A percentile compares a stretch with the other conserved stretches of the same genome.
Evolutionary conservation across 2,888 invertebrate species (phyloP).

Genomic region (Trichopoda pennipes): DNA sequence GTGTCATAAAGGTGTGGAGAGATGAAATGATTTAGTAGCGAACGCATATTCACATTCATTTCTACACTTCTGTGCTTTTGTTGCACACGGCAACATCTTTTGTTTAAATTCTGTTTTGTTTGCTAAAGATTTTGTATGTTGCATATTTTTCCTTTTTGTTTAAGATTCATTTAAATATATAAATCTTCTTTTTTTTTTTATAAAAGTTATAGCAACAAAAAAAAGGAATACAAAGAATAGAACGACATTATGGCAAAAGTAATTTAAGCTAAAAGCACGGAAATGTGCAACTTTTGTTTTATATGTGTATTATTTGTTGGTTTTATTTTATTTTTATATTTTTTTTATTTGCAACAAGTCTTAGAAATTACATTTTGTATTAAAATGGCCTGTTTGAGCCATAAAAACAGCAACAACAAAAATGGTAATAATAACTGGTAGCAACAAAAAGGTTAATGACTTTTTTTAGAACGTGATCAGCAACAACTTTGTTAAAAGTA

Average conservation of each 20-base stretch:
- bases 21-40: constrained; percentile 60
- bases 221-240: constrained; percentile 1
- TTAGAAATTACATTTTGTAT: constrained; percentile 41
- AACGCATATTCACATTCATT: constrained; percentile 8
- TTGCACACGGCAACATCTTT: constrained; percentile 40
- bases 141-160: constrained; percentile 8
- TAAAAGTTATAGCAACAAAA: constrained; percentile 26
- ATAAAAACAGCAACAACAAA: constrained; percentile 32
- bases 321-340: not conserved
- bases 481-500: constrained; percentile 17
- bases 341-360: constrained; percentile 50
- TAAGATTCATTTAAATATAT: constrained; percentile 50
- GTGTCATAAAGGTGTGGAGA: constrained; percentile 66
- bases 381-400: constrained; percentile 45
- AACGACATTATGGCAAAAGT: constrained; percentile 57
- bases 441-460: constrained; percentile 59
- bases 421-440: constrained; percentile 25
- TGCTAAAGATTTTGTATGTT: constrained; percentile 28
- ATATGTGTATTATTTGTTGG: constrained; percentile 14
- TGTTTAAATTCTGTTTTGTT: constrained; percentile 54
- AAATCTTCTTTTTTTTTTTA: constrained; percentile 22
- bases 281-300: constrained; percentile 63
- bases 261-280: constrained; percentile 64
- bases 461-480: constrained; percentile 47
- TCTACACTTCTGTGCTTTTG: constrained; percentile 4